Base-by-base conservation (phyloP, 2,797 vertebrate species). In the Pseudochirops cupreus region DNA sequence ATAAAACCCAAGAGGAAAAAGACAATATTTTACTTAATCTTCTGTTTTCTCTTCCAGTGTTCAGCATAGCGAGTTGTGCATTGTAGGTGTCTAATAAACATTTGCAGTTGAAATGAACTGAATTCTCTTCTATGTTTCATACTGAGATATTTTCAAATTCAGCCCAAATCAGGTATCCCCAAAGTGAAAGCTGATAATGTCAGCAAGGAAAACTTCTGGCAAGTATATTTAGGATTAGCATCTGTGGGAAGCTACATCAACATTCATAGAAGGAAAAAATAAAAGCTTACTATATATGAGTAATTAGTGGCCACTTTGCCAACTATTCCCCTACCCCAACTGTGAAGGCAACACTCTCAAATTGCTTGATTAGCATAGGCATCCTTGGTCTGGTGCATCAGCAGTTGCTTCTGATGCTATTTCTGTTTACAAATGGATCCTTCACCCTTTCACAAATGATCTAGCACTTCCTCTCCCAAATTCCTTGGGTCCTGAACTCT, bases 261-360 rank as follows among this genome's bases (percentile, higher is more conserved):
- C 94, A 96, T 95, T 91, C 91, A 4, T 93, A 10, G 14, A 26
- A 92, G 90, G 24, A 58, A 96, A 92, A 53, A 16, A 93, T 92
- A 14, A 56, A 82, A 55, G 93, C 33, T 96, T 96, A 56, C 54
- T 58, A 53, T 14, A 95, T 55, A 24, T 55, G 46, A 67, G 59
- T 94, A 98, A 97, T 97, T 97, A 96, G 89, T 87, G 82, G 39
- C 82, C 90, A 55, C 93, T 89, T 96, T 94, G 59, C 39, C 74
- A 96, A 31, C 91, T 91, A 82, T 82, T 82, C n/a, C 67, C 18
- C n/a, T 82, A 82, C 39, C 91, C 87, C 94, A 82, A 93, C 95
- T 87, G 95, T 92, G 94, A 95, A 97, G 55, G 54, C 91, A 50
- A 90, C 53, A 90, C 62, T 91, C 53, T 96, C 92, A 87, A 82